phyloP scores from a whole-genome alignment of 2,113 vertebrate species.

The Columba livia region DNA sequence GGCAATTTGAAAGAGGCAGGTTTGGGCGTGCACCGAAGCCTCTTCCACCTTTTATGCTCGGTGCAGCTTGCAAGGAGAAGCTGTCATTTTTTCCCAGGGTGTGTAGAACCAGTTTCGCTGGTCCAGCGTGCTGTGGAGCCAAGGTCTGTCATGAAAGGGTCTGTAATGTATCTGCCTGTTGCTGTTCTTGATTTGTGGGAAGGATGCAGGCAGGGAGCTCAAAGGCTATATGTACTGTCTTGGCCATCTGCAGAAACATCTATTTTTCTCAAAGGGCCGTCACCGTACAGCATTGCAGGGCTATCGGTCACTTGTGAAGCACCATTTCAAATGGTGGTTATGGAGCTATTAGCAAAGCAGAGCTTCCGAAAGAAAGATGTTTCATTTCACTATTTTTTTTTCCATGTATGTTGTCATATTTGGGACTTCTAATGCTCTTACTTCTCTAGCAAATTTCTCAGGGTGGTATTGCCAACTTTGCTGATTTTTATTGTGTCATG shows the following conservation, averaged over 20 bases:
- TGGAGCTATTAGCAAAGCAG: accelerated
- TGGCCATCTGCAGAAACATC: neutral
- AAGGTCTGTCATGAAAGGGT: neutral
- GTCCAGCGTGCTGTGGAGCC: conserved; percentile 34
- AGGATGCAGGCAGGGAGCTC: neutral
- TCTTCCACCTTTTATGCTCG: conserved; percentile 54
- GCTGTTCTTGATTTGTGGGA: neutral
- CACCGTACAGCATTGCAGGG: accelerated
- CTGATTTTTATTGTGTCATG: neutral
- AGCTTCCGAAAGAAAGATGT: neutral
- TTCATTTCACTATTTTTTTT: neutral
- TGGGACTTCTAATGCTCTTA: neutral
- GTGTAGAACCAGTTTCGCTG: conserved; percentile 79
- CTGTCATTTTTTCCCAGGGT: conserved; percentile 74
- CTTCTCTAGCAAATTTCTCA: neutral
- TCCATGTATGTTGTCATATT: accelerated
- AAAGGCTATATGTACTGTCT: neutral
- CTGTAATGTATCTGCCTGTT: neutral
- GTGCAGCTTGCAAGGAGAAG: conserved; percentile 61
- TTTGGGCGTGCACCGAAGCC: conserved; percentile 53
- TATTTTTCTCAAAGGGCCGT: neutral
- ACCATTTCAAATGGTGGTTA: accelerated
- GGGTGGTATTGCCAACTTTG: neutral
- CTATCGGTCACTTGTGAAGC: neutral
- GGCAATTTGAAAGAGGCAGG: conserved; percentile 64